Base-by-base conservation (phyloP, 2,113 vertebrate genomes). In the Chelonoidis abingdonii region DNA sequence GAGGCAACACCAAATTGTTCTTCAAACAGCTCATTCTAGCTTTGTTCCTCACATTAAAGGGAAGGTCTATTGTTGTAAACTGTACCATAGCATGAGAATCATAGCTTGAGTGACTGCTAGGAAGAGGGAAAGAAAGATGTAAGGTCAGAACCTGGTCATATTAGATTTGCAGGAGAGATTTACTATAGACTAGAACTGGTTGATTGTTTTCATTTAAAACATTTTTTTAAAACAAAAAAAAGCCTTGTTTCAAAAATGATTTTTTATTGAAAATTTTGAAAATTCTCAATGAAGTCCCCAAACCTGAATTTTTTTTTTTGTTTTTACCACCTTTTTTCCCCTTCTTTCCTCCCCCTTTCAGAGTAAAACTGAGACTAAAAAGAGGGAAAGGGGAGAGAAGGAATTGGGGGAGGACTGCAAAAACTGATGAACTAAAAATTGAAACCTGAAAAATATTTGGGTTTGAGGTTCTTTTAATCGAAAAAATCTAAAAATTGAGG, bases 11-110 rank as follows among this genome's bases (percentile, higher is more conserved):
- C 62, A 69, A 69, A 69, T 86, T 59, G 3, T 59, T 88, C 47
- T 89, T 93, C 29, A 90, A 83, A 5, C 14, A 72, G 19, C 1
- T 10, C 62, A 7, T 84, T 90, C 12, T 5, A 13, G 13, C 53
- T 90, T 83, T 90, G 27, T 8, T 53, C 7, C 4, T 83, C 80
- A 41, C 47, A 0, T 65, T 50, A 10, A 13, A 53, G 17, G 35
- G 44, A 0, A 0, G 27, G 56, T 83, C 13, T 93, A 0, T 44
- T 0, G 0, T 0, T 0, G 38, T 76, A 79, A 90, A 19, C 10
- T 87, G 72, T 31, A 24, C 14, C 75, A 0, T 0, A 22, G 22
- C 1, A 0, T 1, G 21, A 56, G 38, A 52, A 87, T 59, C 3
- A 6, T 44, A 21, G n/a, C 22, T 57, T 65, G 38, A 86, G 56